Percentiles rank a stretch among this genome's conserved stretches.
These are phyloP conservation scores for Actinernus sp. DNA, from an alignment of 92 coral and sea anemone species.

Conservation along the genomic window DNA sequence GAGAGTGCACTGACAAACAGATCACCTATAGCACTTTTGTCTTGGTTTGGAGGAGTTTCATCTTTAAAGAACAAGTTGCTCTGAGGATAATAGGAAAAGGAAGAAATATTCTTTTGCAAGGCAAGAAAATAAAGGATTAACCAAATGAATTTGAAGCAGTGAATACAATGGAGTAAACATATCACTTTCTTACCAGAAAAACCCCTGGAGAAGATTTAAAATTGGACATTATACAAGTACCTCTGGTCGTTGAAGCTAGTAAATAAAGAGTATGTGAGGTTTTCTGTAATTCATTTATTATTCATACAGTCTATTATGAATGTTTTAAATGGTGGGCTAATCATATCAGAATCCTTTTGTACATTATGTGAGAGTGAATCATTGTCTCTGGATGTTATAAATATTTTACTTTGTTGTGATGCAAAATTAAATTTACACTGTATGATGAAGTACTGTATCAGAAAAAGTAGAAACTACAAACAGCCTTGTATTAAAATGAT, in stretches of 20 bases:
- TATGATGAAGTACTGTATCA: constrained; percentile 5
- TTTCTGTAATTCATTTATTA: constrained; percentile 23
- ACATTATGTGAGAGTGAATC: constrained; percentile 13
- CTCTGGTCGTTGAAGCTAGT: not conserved
- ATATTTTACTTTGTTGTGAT: constrained; percentile 44
- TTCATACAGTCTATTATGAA: constrained; percentile 8
- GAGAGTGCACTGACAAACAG: constrained; percentile 72
- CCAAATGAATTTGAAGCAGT: not conserved
- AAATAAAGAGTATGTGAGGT: constrained; percentile 2
- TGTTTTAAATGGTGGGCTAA: constrained; percentile 32
- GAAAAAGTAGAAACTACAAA: too few species aligned
- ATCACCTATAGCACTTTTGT: constrained; percentile 71
- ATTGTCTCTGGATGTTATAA: constrained; percentile 19
- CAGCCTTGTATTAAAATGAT: too few species aligned
- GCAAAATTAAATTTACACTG: constrained; percentile 35
- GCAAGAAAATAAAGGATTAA: not conserved
- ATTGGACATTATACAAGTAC: constrained; percentile 16
- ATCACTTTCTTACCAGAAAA: constrained; percentile 23
- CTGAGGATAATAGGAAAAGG: constrained; percentile 36
- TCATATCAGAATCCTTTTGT: constrained; percentile 16
- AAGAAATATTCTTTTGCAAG: not conserved
- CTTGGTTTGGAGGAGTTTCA: constrained; percentile 61
- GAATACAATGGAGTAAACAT: not conserved
- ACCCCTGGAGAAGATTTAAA: constrained; percentile 44
- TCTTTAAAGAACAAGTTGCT: constrained; percentile 92